Conservation (phyloP, 2,888 invertebrate genomes). For the Drosophila lacicola region DNA sequence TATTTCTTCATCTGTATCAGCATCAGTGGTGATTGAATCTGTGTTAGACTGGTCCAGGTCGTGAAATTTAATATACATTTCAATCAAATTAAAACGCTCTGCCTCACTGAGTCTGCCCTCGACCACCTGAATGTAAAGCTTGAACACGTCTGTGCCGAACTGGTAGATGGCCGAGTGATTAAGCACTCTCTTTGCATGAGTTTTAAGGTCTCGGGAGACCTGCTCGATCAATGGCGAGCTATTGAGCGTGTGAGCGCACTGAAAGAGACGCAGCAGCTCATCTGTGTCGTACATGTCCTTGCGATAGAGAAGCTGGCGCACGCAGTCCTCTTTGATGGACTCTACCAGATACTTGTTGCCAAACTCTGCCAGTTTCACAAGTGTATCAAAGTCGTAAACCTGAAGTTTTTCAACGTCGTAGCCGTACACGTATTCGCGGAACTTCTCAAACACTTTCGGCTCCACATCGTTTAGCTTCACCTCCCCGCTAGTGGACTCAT, state of each 20-base stretch:
- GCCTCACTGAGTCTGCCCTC: neutral
- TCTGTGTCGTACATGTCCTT: slow-evolving; percentile 2
- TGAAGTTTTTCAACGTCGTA: slow-evolving; percentile 1
- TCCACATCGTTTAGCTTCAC: slow-evolving; percentile 33
- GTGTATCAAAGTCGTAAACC: slow-evolving; percentile 2
- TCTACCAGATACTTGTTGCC: slow-evolving; percentile 18
- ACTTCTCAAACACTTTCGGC: slow-evolving; percentile 10
- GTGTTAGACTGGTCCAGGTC: neutral
- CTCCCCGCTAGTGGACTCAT: slow-evolving; percentile 24
- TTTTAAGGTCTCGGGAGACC: neutral
- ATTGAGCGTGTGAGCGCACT: slow-evolving; percentile 8
- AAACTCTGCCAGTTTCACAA: slow-evolving; percentile 9
- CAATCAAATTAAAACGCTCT: slow-evolving; percentile 14
- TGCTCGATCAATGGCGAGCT: neutral
- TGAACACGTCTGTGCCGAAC: slow-evolving; percentile 9
- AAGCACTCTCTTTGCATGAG: neutral
- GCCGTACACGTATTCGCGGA: slow-evolving; percentile 13
- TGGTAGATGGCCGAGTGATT: slow-evolving; percentile 2
- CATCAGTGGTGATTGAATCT: neutral
- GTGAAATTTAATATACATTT: slow-evolving; percentile 3
- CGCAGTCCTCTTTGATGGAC: slow-evolving; percentile 12
- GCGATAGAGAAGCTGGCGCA: neutral
- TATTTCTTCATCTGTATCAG: neutral
- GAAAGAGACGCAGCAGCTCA: slow-evolving; percentile 11
- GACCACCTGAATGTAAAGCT: neutral